Evolutionary conservation across 2,888 invertebrate species (phyloP).

Genomic region (Euzetes globulus): DNA sequence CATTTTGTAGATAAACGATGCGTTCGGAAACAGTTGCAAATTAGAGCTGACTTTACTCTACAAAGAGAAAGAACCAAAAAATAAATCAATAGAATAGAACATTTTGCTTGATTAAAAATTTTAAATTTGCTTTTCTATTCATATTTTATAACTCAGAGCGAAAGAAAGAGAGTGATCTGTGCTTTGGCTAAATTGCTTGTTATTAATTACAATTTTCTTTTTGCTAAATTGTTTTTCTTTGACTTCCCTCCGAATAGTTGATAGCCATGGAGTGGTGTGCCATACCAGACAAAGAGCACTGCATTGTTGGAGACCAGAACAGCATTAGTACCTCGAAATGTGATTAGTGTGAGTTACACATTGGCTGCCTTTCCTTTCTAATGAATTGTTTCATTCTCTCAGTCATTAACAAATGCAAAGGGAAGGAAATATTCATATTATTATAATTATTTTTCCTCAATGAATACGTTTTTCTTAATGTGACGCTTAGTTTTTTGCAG

Average conservation of each 20-base stretch:
- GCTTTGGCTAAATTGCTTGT: conserved; percentile 19
- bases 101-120: conserved; percentile 20
- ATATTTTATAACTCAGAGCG: conserved; percentile 1
- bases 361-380: neutral
- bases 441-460: conserved; percentile 18
- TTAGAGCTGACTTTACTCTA: neutral
- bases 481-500: neutral
- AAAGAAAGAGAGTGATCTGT: neutral
- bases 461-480: conserved; percentile 3
- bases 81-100: conserved; percentile 23
- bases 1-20: conserved; percentile 12
- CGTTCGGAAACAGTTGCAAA: conserved; percentile 15
- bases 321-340: conserved; percentile 17
- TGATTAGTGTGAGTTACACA: conserved; percentile 8
- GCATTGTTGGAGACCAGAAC: neutral
- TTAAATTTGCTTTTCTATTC: conserved; percentile 10
- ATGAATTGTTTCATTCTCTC: conserved; percentile 9
- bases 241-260: neutral
- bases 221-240: conserved; percentile 19
- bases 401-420: conserved; percentile 16
- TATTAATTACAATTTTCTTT: conserved; percentile 20
- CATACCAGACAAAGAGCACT: neutral
- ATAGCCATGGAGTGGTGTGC: neutral
- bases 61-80: neutral
- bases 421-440: conserved; percentile 22